Conservation (phyloP, 2,797 vertebrate species). For the Falco concolor region DNA sequence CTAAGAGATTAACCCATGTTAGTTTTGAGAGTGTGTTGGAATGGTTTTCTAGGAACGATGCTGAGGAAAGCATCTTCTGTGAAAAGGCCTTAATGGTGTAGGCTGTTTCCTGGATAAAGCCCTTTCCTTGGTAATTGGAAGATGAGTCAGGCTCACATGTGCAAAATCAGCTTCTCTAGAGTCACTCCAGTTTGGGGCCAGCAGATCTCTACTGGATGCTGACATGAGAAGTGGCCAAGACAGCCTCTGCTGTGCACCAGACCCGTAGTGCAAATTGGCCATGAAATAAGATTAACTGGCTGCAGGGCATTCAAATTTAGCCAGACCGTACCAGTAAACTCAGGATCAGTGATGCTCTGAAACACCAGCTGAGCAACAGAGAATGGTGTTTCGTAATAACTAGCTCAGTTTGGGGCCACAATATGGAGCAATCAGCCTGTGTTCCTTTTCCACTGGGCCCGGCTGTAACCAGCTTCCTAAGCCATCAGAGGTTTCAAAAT, state of each 20-base stretch:
- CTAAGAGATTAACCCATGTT: background rate
- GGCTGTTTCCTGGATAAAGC: conserved; percentile 18
- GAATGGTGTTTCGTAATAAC: background rate
- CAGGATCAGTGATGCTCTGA: background rate
- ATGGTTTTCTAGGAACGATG: background rate
- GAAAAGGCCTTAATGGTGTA: background rate
- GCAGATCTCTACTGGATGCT: background rate
- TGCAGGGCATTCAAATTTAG: background rate
- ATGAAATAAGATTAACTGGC: background rate
- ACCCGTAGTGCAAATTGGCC: background rate
- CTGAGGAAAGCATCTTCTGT: background rate
- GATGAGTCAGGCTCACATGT: background rate
- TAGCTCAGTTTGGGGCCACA: background rate
- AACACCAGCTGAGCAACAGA: background rate
- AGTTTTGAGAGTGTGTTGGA: background rate
- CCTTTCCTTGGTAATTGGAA: background rate
- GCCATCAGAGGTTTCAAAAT: background rate
- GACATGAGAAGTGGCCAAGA: background rate
- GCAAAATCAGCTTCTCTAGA: background rate
- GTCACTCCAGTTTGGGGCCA: background rate
- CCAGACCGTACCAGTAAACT: background rate
- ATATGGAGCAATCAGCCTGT: background rate
- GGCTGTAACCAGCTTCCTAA: background rate
- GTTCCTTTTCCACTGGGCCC: background rate
- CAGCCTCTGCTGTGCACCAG: background rate